A percentile compares a stretch with the other conserved stretches of the same genome.
phyloP scores from a whole-genome alignment of 2,113 vertebrate species.

The Bubo bubo region DNA sequence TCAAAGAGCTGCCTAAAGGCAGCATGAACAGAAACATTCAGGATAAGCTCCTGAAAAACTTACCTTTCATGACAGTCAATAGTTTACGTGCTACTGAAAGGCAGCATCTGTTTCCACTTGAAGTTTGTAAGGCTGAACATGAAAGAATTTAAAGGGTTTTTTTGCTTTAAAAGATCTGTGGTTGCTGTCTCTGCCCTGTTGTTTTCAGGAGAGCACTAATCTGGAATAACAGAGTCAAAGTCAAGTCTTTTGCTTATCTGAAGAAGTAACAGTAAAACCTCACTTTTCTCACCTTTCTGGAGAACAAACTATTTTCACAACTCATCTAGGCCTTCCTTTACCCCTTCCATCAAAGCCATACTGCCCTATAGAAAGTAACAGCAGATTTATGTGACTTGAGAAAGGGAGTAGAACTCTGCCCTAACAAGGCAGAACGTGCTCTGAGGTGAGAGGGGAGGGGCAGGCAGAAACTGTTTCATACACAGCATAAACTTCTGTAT shows the following conservation, averaged over 20 bases:
- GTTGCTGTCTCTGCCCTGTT: not conserved
- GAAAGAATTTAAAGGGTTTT: not conserved
- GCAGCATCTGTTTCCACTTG: not conserved
- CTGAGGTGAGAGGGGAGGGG: not conserved
- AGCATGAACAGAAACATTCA: not conserved
- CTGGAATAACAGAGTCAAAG: not conserved
- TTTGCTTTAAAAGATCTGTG: not conserved
- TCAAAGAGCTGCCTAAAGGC: not conserved
- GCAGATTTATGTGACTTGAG: not conserved
- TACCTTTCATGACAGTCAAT: not conserved
- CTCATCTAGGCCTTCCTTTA: not conserved
- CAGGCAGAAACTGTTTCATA: not conserved
- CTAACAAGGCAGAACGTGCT: accelerated
- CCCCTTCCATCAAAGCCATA: not conserved
- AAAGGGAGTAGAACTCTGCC: not conserved
- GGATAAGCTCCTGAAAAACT: not conserved
- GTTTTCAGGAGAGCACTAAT: not conserved
- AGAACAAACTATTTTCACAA: not conserved
- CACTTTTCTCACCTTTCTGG: not conserved
- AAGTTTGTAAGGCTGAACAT: not conserved
- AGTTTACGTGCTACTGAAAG: not conserved
- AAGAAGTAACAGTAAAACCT: not conserved
- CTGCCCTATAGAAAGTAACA: accelerated
- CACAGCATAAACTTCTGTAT: not conserved
- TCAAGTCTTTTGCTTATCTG: not conserved